These are phyloP conservation scores for Morpho helenor DNA, from an alignment of 2,888 invertebrate genomes.

Conservation along the genomic window DNA sequence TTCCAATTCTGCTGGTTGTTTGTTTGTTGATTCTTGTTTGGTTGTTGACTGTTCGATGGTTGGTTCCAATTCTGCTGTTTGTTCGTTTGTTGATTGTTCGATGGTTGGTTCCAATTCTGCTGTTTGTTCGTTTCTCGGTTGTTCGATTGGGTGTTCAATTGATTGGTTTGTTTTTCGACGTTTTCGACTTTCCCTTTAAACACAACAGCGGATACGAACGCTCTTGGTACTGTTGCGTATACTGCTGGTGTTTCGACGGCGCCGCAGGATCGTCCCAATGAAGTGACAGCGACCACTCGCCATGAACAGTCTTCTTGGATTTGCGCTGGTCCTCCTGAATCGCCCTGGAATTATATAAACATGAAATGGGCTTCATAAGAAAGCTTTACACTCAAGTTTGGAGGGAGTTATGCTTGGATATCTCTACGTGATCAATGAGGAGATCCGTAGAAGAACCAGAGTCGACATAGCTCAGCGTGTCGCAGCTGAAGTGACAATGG, in stretches of 20 bases:
- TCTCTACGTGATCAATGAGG: too few species aligned
- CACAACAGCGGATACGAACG: conserved; percentile 35
- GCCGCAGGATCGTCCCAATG: conserved; percentile 60
- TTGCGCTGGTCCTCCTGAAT: conserved; percentile 68
- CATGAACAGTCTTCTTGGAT: conserved; percentile 61
- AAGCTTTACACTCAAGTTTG: too few species aligned
- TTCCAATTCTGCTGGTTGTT: background rate
- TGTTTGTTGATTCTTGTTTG: conserved; percentile 4
- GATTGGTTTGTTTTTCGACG: conserved; percentile 2
- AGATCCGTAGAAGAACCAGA: too few species aligned
- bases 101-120: conserved; percentile 1
- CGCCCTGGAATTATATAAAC: conserved; percentile 48
- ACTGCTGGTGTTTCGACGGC: conserved; percentile 61
- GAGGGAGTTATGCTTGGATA: too few species aligned
- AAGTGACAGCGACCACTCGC: conserved; percentile 65
- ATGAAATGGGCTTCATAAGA: too few species aligned
- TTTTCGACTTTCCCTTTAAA: conserved; percentile 24
- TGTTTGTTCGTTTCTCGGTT: conserved; percentile 1
- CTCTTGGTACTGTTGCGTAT: conserved; percentile 47
- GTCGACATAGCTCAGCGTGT: too few species aligned
- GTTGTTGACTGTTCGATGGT: conserved; percentile 7
- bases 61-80: conserved; percentile 2
- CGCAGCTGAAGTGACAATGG: too few species aligned
- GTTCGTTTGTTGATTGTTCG: background rate
- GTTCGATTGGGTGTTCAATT: background rate